Conservation (phyloP, 2,113 vertebrate genomes). For the Crotalus tigris region DNA sequence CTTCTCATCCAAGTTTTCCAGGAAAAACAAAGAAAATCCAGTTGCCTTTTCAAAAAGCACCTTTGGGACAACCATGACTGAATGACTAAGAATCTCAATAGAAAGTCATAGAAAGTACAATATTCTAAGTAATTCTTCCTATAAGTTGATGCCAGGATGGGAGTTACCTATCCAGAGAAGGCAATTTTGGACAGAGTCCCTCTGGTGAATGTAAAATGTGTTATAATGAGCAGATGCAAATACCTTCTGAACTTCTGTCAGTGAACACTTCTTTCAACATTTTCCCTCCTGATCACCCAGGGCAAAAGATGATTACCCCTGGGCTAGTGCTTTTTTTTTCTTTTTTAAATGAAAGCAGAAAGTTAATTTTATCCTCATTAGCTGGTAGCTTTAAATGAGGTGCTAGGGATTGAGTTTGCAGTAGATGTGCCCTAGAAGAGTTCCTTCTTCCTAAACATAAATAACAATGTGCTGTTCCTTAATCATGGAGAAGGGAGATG, state of each 20-base stretch:
- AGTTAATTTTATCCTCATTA: background rate
- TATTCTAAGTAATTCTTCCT: background rate
- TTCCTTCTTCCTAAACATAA: background rate
- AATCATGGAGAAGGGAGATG: background rate
- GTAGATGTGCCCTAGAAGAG: background rate
- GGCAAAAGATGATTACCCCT: background rate
- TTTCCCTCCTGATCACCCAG: background rate
- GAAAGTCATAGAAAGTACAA: background rate
- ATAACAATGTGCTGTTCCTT: background rate
- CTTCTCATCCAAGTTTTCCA: background rate
- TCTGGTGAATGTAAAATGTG: background rate
- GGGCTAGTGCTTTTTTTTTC: background rate
- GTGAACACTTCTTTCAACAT: background rate
- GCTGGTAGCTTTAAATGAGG: background rate
- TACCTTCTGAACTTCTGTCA: background rate
- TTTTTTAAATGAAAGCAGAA: background rate
- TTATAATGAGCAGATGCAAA: background rate
- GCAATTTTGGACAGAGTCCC: background rate
- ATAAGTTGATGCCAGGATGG: no score
- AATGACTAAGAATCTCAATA: background rate
- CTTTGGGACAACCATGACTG: background rate
- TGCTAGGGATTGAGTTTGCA: background rate
- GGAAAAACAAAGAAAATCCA: background rate
- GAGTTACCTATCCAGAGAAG: background rate
- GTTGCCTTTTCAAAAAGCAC: background rate